phyloP scores from a whole-genome alignment of 1,140 invertebrate genomes.

The Fopius arisanus region DNA sequence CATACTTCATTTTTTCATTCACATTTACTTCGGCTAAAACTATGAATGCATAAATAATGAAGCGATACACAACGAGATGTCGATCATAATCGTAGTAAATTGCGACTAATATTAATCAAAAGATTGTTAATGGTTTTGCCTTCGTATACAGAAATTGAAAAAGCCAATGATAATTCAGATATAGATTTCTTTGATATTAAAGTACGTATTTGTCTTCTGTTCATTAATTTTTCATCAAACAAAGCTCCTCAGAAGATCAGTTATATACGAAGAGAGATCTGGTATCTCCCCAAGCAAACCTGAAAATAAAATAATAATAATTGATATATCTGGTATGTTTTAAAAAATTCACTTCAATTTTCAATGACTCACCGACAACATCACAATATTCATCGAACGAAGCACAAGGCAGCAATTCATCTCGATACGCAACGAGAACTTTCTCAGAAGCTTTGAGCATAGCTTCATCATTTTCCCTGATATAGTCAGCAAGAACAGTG shows the following conservation, averaged over 20 bases:
- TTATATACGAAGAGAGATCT: conserved; percentile 69
- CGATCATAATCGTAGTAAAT: conserved; percentile 26
- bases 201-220: conserved; percentile 38
- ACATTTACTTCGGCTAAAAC: neutral
- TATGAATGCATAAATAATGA: conserved; percentile 40
- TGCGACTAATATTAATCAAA: conserved; percentile 11
- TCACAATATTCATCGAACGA: conserved; percentile 92
- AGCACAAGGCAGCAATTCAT: conserved; percentile 89
- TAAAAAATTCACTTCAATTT: conserved; percentile 1
- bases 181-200: conserved; percentile 29
- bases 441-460: conserved; percentile 88
- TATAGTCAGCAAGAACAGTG: conserved; percentile 87
- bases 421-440: conserved; percentile 81
- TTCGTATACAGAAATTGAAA: conserved; percentile 34
- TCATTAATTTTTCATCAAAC: conserved; percentile 41
- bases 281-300: conserved; percentile 71
- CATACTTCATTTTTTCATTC: conserved; percentile 38
- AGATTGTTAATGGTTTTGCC: conserved; percentile 12
- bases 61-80: conserved; percentile 34
- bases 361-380: conserved; percentile 73
- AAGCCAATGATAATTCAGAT: conserved; percentile 22
- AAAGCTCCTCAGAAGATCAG: conserved; percentile 62
- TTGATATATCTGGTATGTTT: conserved; percentile 23
- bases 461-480: conserved; percentile 91
- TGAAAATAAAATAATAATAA: conserved; percentile 56